Evolutionary conservation across 1,140 invertebrate species (phyloP), one percentile per base, ranked within the genome.

Genomic region (Elysia chlorotica): DNA sequence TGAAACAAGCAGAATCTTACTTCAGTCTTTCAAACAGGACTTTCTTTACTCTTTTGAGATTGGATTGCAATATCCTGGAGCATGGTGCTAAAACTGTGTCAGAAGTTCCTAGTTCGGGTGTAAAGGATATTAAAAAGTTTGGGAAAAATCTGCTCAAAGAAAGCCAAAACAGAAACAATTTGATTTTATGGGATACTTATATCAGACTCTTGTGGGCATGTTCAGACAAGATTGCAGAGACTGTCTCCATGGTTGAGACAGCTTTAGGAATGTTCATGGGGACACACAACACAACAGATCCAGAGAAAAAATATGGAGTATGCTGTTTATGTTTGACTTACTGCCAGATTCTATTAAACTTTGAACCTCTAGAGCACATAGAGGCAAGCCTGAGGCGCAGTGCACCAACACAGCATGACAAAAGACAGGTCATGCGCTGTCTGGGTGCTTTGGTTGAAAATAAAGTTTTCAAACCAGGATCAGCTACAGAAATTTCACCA

Each of bases 181-280:
- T 89, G 14, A 53, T 76, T n/a, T 59, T 89, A 25, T 89, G 89
- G 86, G 76, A 76, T 62, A 78, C 78, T n/a, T 89, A 88, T 76
- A 83, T 81, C 38, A 72, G 78, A 48, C 73, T 87, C 37, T 85
- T 89, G 71, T 83, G 77, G 71, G 54, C 70, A 14, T 70, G 79
- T 21, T 71, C 69, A 31, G 84, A 82, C 28, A 83, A 84, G 53
- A 54, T 75, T 23, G 76, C 78, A 23, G 87, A 87, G 35, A 85
- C 86, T 30, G 66, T 75, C 61, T 82, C 83, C 61, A 80, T 88
- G 30, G 79, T 87, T 63, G 81, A 86, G 14, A 86, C 82, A 30
- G 85, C 85, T 2, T 65, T 89, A 35, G 56, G 71, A 4, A 81
- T 83, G 83, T 79, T 79, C 38, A 67, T 71, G 35, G 66, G 69